These are phyloP conservation scores for Chamaea fasciata DNA, from an alignment of 2,113 vertebrate genomes.

Conservation along the genomic window DNA sequence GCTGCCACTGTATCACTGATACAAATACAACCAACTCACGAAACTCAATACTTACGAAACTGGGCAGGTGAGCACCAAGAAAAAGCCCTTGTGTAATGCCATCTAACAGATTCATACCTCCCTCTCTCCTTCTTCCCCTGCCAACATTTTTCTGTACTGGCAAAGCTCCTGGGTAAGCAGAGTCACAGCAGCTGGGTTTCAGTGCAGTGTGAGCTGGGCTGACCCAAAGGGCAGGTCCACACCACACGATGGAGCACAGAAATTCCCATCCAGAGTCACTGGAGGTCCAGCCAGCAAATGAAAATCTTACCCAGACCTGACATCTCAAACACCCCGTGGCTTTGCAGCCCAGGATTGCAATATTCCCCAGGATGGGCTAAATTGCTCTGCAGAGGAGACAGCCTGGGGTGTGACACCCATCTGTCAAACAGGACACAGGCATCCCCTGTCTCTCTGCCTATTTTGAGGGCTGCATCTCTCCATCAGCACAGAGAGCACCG, in stretches of 20 bases:
- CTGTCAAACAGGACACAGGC: neutral
- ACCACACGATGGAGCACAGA: neutral
- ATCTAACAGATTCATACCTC: neutral
- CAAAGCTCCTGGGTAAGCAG: neutral
- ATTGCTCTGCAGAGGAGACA: neutral
- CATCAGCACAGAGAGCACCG: accelerated
- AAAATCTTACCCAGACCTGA: neutral
- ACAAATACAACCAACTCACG: neutral
- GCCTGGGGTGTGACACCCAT: neutral
- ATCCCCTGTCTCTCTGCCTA: neutral
- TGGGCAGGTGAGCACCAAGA: neutral
- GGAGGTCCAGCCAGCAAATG: accelerated
- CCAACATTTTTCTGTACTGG: neutral
- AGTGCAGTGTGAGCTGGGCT: neutral
- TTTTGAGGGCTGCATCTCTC: neutral
- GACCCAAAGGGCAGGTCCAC: neutral
- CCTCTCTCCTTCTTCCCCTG: neutral
- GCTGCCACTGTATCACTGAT: neutral
- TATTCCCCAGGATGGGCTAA: neutral
- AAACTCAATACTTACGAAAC: neutral
- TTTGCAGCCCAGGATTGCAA: neutral
- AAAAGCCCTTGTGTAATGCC: neutral
- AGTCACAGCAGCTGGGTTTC: neutral
- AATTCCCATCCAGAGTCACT: neutral
- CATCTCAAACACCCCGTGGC: accelerated